Evolutionary conservation across 2,888 invertebrate genomes (phyloP).

Genomic region (Hypomecis punctinalis): DNA sequence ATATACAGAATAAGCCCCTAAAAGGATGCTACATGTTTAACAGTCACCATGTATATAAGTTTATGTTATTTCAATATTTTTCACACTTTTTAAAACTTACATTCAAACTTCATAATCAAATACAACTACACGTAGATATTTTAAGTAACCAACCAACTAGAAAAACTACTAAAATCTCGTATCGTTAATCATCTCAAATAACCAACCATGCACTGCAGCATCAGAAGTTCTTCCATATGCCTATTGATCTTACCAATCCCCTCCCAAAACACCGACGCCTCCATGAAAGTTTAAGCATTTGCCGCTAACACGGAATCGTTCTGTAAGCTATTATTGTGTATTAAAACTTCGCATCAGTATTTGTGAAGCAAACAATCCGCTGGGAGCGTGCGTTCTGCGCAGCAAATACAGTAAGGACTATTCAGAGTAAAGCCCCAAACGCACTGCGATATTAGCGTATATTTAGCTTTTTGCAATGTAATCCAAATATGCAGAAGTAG

Average conservation of each 20-base stretch:
- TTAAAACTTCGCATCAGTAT: conserved; percentile 43
- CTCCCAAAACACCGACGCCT: conserved; percentile 8
- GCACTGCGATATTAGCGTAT: too few species aligned
- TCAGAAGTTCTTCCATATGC: neutral
- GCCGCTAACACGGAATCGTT: conserved; percentile 38
- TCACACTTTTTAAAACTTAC: too few species aligned
- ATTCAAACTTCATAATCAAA: too few species aligned
- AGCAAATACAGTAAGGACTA: conserved; percentile 11
- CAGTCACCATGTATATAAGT: too few species aligned
- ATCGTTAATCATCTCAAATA: neutral
- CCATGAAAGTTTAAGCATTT: conserved; percentile 39
- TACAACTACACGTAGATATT: too few species aligned
- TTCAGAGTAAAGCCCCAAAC: neutral
- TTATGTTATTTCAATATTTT: too few species aligned
- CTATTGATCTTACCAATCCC: conserved; percentile 27
- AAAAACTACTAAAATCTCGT: too few species aligned
- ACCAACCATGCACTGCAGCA: conserved; percentile 11
- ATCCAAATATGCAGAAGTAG: too few species aligned
- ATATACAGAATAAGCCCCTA: too few species aligned
- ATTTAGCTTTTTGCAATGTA: too few species aligned
- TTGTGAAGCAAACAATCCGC: conserved; percentile 41
- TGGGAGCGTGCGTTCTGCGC: conserved; percentile 20
- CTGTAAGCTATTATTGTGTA: conserved; percentile 42
- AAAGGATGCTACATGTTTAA: too few species aligned
- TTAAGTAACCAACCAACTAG: too few species aligned